Evolutionary conservation across 2,888 invertebrate genomes (phyloP).

Genomic region (Nemotelus nigrinus): DNA sequence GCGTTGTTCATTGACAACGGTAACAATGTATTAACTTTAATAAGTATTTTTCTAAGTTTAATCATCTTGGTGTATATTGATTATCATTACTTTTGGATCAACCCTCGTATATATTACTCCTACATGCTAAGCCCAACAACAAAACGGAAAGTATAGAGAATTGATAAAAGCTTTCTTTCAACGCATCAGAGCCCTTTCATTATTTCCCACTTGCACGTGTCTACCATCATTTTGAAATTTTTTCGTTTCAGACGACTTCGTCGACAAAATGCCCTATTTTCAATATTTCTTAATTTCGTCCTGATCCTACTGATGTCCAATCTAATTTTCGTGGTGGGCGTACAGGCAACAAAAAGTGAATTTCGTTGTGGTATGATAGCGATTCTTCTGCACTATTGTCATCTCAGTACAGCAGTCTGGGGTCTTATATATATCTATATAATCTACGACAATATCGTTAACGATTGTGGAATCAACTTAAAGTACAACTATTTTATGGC

Average conservation of each 20-base stretch:
- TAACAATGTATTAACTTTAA: no score
- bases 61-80: no score
- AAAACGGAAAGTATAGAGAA: no score
- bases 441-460: constrained; percentile 69
- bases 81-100: no score
- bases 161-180: no score
- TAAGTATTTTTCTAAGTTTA: no score
- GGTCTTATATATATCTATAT: constrained; percentile 74
- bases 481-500: constrained; percentile 71
- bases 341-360: constrained; percentile 74
- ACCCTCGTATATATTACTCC: no score
- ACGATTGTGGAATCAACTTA: constrained; percentile 66
- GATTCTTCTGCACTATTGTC: constrained; percentile 74
- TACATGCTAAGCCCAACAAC: no score
- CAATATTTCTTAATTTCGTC: constrained; percentile 70
- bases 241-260: constrained; percentile 49
- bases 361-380: constrained; percentile 75
- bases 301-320: constrained; percentile 71
- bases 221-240: neutral
- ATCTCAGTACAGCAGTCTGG: constrained; percentile 76
- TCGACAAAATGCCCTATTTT: constrained; percentile 61
- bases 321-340: constrained; percentile 73
- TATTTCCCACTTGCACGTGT: no score
- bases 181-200: no score
- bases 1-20: no score